Percentiles rank a stretch among this genome's conserved stretches.
Conservation (phyloP, 2,888 invertebrate genomes). For the Leptinotarsa juncta region DNA sequence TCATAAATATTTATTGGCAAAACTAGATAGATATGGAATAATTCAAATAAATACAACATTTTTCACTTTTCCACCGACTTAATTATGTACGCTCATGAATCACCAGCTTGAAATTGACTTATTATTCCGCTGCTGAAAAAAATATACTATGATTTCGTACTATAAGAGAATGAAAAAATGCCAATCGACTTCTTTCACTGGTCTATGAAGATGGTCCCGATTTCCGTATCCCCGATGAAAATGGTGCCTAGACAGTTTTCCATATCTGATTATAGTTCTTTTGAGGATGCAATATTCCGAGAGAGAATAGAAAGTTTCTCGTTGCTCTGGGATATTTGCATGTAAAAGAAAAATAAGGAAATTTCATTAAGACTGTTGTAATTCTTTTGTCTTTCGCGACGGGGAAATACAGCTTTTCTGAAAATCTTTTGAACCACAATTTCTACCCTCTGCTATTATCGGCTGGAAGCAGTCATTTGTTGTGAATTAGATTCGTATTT, state of each 20-base stretch:
- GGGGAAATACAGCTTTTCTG: not conserved
- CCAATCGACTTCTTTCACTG: not conserved
- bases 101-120: no score
- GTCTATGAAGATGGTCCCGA: not conserved
- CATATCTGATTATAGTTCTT: conserved; percentile 12
- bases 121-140: no score
- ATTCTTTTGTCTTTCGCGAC: conserved; percentile 10
- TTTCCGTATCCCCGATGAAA: not conserved
- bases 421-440: conserved; percentile 6
- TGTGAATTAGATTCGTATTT: conserved; percentile 19
- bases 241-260: not conserved
- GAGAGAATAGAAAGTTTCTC: conserved; percentile 6
- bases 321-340: conserved; percentile 6
- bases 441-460: not conserved
- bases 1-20: no score
- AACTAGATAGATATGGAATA: no score
- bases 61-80: no score
- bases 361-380: conserved; percentile 13
- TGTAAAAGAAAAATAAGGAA: conserved; percentile 10
- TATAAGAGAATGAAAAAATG: no score
- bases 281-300: not conserved
- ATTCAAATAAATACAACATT: no score
- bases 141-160: no score
- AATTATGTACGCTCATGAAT: no score
- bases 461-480: conserved; percentile 16